These are phyloP conservation scores for Eumeta japonica DNA, from an alignment of 1,140 invertebrate genomes.

Conservation along the genomic window DNA sequence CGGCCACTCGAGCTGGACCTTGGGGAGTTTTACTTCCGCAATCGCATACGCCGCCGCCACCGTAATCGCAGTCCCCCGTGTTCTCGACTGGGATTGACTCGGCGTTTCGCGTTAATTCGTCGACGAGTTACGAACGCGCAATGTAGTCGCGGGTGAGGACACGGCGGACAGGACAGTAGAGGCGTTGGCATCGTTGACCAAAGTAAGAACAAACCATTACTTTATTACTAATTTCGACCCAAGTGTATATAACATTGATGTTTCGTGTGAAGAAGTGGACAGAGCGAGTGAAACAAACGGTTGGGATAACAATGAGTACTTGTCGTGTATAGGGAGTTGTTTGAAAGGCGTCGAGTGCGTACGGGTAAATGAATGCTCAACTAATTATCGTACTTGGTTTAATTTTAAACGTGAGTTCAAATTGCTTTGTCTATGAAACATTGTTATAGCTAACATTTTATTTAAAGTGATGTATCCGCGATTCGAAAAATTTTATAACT, in stretches of 20 bases:
- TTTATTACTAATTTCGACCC: background rate
- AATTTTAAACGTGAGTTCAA: slow-evolving; percentile 5
- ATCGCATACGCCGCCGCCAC: too few relatives aligned
- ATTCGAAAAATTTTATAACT: slow-evolving; percentile 8
- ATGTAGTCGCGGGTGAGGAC: too few relatives aligned
- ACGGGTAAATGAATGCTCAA: slow-evolving; percentile 1
- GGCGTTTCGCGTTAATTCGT: too few relatives aligned
- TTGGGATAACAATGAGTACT: background rate
- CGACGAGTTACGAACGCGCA: too few relatives aligned
- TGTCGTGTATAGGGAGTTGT: background rate
- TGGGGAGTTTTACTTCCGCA: too few relatives aligned
- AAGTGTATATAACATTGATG: background rate
- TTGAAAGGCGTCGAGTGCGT: slow-evolving; percentile 2
- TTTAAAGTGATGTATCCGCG: slow-evolving; percentile 8
- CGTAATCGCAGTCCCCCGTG: too few relatives aligned
- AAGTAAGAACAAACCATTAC: too few relatives aligned
- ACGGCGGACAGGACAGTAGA: slow-evolving; percentile 6
- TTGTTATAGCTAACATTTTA: slow-evolving; percentile 3
- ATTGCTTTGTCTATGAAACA: background rate
- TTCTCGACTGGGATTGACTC: too few relatives aligned
- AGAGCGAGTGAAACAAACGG: background rate
- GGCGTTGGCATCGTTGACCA: slow-evolving; percentile 1
- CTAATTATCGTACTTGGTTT: slow-evolving; percentile 1
- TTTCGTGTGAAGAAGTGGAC: background rate
- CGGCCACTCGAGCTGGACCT: too few relatives aligned